Evolutionary conservation across 2,888 invertebrate species (phyloP), one percentile per base, ranked within the genome.

Genomic region (Aethes cnicana): DNA sequence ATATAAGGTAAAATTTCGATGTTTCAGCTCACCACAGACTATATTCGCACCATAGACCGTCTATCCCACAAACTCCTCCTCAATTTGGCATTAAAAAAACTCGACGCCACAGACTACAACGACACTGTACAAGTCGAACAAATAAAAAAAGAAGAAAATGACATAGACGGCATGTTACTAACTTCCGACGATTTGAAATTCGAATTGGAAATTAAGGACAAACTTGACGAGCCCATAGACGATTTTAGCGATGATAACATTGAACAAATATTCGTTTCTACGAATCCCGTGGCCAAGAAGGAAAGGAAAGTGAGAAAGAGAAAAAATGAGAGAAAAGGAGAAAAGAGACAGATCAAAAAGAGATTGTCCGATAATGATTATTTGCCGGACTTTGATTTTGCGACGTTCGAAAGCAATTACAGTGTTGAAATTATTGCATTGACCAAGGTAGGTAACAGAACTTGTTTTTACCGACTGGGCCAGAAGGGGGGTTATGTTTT

Each of bases 341-440:
- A 44, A 23, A 43, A 44, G 32, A 43, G 43, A 20, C 26, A 16
- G 1, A 52, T 52, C 7, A 52, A 44, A 14, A 52, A 44, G 20
- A 44, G 50, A 17, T 23, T 37, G 7, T 44, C 50, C 0, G 30
- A 52, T 32, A 52, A 52, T 20, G 50, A 52, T 25, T 52, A 32
- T 32, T 32, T 52, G 32, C 50, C 50, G 4, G 50, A 52, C 11
- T 52, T 52, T 32, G 50, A 52, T 32, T 44, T 52, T 16, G 50
- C 37, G 0, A 44, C 14, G 14, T 52, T 52, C 7, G 50, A 52
- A 12, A 52, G 37, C 20, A 52, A 14, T 32, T 52, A 52, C 12
- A 32, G 17, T 12, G 44, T 44, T 4, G 50, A 52, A 18, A 52
- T 52, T 25, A 37, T 52, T 14, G 25, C 50, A 14, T 25, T 52